These are phyloP conservation scores for Pseudorhiza aurosa DNA, from an alignment of 30 jellyfish, hydroid and myxozoan species.

Conservation along the genomic window DNA sequence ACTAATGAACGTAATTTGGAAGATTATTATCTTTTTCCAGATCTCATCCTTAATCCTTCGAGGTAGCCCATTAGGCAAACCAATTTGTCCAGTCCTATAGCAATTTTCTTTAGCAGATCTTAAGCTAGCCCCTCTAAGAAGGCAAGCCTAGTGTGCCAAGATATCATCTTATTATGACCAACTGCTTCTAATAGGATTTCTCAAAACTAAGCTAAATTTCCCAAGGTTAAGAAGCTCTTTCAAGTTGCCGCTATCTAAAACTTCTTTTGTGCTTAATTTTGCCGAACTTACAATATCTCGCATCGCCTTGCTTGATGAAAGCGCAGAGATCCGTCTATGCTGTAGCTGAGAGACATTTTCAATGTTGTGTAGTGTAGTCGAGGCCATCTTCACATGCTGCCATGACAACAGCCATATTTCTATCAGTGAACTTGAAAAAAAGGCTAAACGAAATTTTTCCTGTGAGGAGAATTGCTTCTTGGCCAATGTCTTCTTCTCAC, in stretches of 20 bases:
- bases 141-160: background rate
- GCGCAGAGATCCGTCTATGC: too few species aligned
- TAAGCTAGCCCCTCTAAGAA: background rate
- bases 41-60: background rate
- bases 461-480: too few species aligned
- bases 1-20: background rate
- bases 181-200: background rate
- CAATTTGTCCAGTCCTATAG: background rate
- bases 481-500: too few species aligned
- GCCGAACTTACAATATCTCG: background rate
- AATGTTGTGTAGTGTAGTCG: too few species aligned
- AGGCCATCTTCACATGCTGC: too few species aligned
- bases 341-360: too few species aligned
- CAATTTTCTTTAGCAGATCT: background rate
- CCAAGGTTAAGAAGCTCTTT: background rate
- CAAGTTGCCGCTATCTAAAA: background rate
- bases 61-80: background rate
- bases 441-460: too few species aligned
- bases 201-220: background rate
- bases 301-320: too few species aligned
- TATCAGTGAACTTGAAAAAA: too few species aligned
- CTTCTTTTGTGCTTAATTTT: background rate
- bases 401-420: too few species aligned
- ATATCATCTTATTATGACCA: constrained; percentile 3
- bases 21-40: background rate